phyloP scores from a whole-genome alignment of 2,888 invertebrate species.

The Anodontia alba region DNA sequence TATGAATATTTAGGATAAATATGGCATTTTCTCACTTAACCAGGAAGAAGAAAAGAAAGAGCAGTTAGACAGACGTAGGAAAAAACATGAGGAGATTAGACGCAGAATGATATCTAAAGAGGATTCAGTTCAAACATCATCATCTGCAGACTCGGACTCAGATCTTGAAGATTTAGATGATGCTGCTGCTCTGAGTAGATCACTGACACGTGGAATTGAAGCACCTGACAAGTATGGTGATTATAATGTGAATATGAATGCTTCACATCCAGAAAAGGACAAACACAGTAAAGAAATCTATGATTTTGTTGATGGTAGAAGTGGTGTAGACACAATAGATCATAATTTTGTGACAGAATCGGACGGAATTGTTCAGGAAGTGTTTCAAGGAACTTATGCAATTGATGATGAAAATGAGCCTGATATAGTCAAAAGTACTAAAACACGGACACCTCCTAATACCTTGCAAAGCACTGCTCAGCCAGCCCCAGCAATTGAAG shows the following conservation, averaged over 20 bases:
- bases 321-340: conserved; percentile 35
- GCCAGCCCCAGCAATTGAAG: conserved; percentile 21
- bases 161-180: conserved; percentile 32
- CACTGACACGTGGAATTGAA: conserved; percentile 1
- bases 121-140: conserved; percentile 26
- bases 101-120: conserved; percentile 68
- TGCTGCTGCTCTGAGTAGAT: conserved; percentile 7
- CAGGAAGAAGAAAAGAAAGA: conserved; percentile 68
- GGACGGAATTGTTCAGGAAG: conserved; percentile 68
- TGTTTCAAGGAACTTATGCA: conserved; percentile 70
- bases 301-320: conserved; percentile 43
- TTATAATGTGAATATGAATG: conserved; percentile 54
- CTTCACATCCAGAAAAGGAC: conserved; percentile 59
- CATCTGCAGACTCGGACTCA: conserved; percentile 33
- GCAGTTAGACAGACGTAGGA: conserved; percentile 69
- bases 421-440: conserved; percentile 97
- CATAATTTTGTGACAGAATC: conserved; percentile 50
- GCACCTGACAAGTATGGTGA: conserved; percentile 41
- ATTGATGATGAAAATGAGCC: conserved; percentile 88
- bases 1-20: too few relatives aligned
- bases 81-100: conserved; percentile 75
- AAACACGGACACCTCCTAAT: conserved; percentile 84
- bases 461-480: conserved; percentile 51
- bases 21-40: not conserved
- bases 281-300: conserved; percentile 58